A percentile compares a stretch with the other conserved stretches of the same genome.
phyloP scores from a whole-genome alignment of 2,113 vertebrate species.

The Lepus americanus region DNA sequence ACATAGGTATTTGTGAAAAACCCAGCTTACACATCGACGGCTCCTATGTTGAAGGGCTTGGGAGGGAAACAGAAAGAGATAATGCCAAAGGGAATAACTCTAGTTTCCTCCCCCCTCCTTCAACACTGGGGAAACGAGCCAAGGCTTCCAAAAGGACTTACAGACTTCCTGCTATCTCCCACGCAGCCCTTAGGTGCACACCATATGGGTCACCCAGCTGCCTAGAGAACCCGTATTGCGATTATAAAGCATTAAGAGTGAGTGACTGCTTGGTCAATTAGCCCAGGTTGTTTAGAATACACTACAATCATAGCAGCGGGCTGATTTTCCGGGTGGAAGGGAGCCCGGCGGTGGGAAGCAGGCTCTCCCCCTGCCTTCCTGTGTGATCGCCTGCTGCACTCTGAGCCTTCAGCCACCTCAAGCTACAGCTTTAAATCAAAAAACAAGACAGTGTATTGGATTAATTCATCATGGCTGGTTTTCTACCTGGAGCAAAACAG shows the following conservation, averaged over 20 bases:
- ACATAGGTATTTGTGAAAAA: not conserved
- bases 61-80: not conserved
- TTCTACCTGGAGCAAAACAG: conserved; percentile 70
- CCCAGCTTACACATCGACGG: not conserved
- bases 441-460: conserved; percentile 63
- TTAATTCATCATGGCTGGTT: conserved; percentile 77
- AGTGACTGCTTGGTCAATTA: not conserved
- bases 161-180: not conserved
- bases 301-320: not conserved
- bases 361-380: not conserved
- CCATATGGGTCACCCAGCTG: not conserved
- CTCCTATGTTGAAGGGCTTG: not conserved
- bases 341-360: not conserved
- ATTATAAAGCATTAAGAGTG: not conserved
- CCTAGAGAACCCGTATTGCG: not conserved
- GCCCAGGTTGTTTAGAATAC: not conserved
- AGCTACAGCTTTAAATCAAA: conserved; percentile 74
- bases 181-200: not conserved
- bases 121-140: not conserved
- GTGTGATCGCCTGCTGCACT: not conserved
- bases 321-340: conserved; percentile 27
- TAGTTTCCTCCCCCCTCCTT: not conserved
- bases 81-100: not conserved
- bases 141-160: not conserved
- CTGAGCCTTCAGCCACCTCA: conserved; percentile 32